Evolutionary conservation across 2,797 vertebrate species (phyloP).

Genomic region (Lates japonicus): DNA sequence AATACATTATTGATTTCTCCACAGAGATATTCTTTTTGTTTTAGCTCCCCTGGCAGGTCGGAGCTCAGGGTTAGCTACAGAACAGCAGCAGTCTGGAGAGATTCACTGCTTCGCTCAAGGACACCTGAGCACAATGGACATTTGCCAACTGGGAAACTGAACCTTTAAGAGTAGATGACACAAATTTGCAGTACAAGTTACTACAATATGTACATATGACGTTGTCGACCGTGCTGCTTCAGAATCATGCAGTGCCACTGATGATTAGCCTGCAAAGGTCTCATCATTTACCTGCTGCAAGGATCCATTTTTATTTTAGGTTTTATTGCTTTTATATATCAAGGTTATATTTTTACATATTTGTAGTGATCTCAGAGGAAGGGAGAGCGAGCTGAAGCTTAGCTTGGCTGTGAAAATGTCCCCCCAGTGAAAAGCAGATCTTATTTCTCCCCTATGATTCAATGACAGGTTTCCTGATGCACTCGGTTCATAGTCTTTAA

Average conservation of each 20-base stretch:
- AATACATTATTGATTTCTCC: constrained; percentile 29
- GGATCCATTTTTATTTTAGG: constrained; percentile 37
- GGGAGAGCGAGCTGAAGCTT: constrained; percentile 26
- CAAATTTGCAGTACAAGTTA: not conserved
- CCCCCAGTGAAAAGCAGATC: constrained; percentile 56
- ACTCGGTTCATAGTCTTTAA: constrained; percentile 62
- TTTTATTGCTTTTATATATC: constrained; percentile 54
- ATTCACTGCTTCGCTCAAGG: constrained; percentile 32
- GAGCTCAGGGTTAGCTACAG: constrained; percentile 19
- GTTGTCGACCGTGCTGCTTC: not conserved
- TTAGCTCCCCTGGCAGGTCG: constrained; percentile 19
- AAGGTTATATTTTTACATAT: constrained; percentile 49
- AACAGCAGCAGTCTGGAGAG: not conserved
- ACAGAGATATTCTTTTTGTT: constrained; percentile 1
- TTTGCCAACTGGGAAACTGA: not conserved
- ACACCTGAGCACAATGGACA: not conserved
- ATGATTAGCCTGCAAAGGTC: not conserved
- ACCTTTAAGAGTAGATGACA: constrained; percentile 16
- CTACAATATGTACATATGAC: not conserved
- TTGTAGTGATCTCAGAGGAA: constrained; percentile 35
- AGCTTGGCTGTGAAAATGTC: constrained; percentile 33
- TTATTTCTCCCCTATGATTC: constrained; percentile 52
- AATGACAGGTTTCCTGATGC: constrained; percentile 56
- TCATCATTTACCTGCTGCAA: constrained; percentile 17
- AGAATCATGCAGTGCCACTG: not conserved